Evolutionary conservation across 1,140 invertebrate species (phyloP).

Genomic region (Batillaria attramentaria): DNA sequence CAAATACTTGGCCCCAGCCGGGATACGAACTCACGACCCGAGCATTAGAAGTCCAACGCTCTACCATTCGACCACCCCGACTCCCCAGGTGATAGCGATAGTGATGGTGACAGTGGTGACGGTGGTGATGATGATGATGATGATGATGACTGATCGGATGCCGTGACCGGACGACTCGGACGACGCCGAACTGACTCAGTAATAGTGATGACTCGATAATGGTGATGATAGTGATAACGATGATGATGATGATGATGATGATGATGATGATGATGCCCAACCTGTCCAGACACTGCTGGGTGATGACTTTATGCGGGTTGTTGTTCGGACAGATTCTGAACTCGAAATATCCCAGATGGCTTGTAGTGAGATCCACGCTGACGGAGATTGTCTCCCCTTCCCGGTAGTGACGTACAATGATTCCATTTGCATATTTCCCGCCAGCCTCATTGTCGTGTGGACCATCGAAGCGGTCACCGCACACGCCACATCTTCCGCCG

Average conservation of each 20-base stretch:
- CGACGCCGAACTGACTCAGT: too few species aligned
- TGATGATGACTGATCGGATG: not conserved
- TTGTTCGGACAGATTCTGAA: constrained; percentile 55
- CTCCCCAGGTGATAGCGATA: too few species aligned
- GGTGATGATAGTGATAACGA: too few species aligned
- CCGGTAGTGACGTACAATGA: constrained; percentile 65
- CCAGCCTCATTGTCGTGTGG: constrained; percentile 67
- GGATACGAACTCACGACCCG: too few species aligned
- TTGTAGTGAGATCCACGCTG: constrained; percentile 54
- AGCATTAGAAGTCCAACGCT: too few species aligned
- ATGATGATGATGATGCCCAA: too few species aligned
- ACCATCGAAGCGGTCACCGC: constrained; percentile 58
- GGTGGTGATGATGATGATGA: constrained; percentile 22
- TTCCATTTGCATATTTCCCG: constrained; percentile 69
- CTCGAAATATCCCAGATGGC: constrained; percentile 51
- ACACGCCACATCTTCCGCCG: constrained; percentile 71
- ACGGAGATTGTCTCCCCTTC: constrained; percentile 50
- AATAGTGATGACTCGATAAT: too few species aligned
- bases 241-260: too few species aligned
- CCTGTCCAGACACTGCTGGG: constrained; percentile 10
- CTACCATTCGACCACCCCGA: too few species aligned
- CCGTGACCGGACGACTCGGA: not conserved
- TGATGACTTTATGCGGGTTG: constrained; percentile 33
- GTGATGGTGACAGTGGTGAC: constrained; percentile 1
- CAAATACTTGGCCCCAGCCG: too few species aligned